Evolutionary conservation across 2,888 invertebrate species (phyloP), one percentile per base, ranked within the genome.

Genomic region (Leuctra nigra): DNA sequence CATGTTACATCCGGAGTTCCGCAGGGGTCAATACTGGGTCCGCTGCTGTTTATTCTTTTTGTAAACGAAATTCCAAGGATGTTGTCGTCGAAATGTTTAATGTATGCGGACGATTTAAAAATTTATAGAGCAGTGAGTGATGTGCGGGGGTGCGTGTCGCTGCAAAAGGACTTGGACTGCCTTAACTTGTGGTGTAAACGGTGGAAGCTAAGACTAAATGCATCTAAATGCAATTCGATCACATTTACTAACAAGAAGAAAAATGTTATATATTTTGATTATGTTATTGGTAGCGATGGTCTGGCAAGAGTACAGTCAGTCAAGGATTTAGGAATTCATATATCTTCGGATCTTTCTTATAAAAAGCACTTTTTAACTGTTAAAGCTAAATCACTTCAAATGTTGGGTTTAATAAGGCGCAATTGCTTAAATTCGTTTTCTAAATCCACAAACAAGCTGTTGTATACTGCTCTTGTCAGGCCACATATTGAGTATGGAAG

Each of bases 91-190:
- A 24, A 48, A 33, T 48, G 48, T 16, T 18, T 48, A n/a, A 48
- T 48, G 48, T 48, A 48, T 33, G 48, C 48, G 9, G 48, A 48
- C 11, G 48, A 48, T 14, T 33, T 48, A 24, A 48, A 48, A 29
- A 29, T 48, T 2, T 48, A 29, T 20, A 25, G 16, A 9, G 29
- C 25, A 2, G 33, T 48, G 14, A 48, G 11, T 16, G 29, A 14
- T 11, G 14, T 25, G 13, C 7, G 29, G 9, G 48, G 29, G 9
- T 48, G 48, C 20, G 14, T 14, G 6, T 7, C 4, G 11, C 13
- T 48, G 13, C 48, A 48, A 33, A 25, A 25, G 3, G 48, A 48
- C 11, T 4, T 48, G 9, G n/a, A 24, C 16, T 29, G n/a, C 11
- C 29, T 48, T 14, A 9, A 14, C 4, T 4, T 29, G 16, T 48